phyloP scores from a whole-genome alignment of 2,113 vertebrate species.

The Prunella fulvescens region DNA sequence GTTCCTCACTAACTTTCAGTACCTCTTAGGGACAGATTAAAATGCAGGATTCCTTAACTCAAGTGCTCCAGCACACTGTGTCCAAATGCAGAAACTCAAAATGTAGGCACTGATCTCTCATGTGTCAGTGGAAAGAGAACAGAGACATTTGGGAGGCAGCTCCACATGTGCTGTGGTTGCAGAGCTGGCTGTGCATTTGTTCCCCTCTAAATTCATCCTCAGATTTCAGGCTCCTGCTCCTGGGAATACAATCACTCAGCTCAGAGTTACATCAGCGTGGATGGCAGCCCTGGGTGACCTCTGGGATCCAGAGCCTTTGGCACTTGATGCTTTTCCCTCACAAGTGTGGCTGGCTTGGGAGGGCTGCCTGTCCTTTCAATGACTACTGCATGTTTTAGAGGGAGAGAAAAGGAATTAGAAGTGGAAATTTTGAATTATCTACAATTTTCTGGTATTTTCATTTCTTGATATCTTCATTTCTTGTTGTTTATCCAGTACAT shows the following conservation, averaged over 20 bases:
- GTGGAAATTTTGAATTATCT: background rate
- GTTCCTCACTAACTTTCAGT: background rate
- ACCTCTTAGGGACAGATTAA: background rate
- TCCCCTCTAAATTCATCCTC: background rate
- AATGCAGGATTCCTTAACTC: background rate
- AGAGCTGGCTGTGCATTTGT: background rate
- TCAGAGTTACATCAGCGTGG: background rate
- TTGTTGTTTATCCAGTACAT: background rate
- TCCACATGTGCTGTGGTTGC: fast-evolving
- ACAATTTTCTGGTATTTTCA: background rate
- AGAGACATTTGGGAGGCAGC: background rate
- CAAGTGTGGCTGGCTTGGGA: background rate
- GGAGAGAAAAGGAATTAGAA: background rate
- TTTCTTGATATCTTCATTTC: background rate
- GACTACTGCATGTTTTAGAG: background rate
- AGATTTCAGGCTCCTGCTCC: background rate
- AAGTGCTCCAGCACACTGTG: fast-evolving
- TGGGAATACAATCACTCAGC: background rate
- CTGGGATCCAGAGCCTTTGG: background rate
- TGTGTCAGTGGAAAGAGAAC: background rate
- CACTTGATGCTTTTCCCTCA: background rate
- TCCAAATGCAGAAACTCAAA: background rate
- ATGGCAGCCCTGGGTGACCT: background rate
- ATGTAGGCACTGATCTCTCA: background rate
- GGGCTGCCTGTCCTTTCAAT: background rate